These are phyloP conservation scores for Troilus luridus DNA, from an alignment of 2,888 invertebrate genomes.

Conservation along the genomic window DNA sequence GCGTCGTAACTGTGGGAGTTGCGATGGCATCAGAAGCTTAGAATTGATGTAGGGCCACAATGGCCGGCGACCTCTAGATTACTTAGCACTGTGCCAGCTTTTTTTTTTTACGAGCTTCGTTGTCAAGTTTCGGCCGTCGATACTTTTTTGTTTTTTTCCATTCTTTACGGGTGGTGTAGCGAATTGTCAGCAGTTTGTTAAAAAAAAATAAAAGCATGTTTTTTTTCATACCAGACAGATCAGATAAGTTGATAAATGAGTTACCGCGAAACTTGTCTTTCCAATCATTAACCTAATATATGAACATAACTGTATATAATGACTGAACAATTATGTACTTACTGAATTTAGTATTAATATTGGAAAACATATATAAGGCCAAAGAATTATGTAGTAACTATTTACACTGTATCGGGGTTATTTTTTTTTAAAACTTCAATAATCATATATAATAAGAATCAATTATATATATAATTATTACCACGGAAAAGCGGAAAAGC, in stretches of 20 bases:
- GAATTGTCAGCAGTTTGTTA: neutral
- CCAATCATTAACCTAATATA: no score
- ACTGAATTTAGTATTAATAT: no score
- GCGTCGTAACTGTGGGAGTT: neutral
- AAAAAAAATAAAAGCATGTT: neutral
- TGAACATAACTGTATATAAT: no score
- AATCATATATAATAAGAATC: no score
- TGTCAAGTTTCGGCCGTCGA: neutral
- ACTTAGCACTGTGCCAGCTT: neutral
- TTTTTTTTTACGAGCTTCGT: neutral
- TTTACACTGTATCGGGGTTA: no score
- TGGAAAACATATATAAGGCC: no score
- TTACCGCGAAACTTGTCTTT: no score
- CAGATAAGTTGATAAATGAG: neutral
- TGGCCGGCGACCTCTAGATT: neutral
- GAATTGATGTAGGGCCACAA: neutral
- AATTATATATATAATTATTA: no score
- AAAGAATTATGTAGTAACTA: no score
- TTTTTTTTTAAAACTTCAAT: no score
- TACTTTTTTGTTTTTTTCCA: neutral
- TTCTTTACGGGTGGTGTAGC: neutral
- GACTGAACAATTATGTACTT: no score
- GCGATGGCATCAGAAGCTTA: neutral
- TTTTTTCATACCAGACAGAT: neutral
- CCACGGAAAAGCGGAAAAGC: no score